Evolutionary conservation across 30 jellyfish, hydroid and myxozoan genomes (phyloP), one percentile per base, ranked within the genome.

Genomic region (Turritopsis rubra): DNA sequence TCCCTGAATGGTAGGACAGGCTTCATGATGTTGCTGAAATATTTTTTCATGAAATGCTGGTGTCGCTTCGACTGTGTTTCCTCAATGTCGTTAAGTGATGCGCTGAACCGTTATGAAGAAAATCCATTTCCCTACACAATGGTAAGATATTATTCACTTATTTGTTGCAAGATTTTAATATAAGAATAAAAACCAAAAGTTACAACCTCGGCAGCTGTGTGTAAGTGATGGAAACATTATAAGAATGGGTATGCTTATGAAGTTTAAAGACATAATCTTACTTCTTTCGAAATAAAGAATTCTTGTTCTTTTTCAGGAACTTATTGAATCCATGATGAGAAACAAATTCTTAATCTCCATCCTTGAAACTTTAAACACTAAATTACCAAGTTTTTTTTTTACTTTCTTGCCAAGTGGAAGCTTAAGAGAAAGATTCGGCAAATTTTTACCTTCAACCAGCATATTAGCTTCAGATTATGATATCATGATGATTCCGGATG

Each of bases 341-440:
- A 65, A 86, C 68, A 76, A 71, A 21, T 86, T 28, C 89, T 70
- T 86, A 31, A 53, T 28, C 17, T 27, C 79, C 24, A 86, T 86
- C n/a, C 27, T 80, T 30, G 83, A 71, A 52, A 20, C 85, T 8
- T 74, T 86, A 16, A 68, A 79, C n/a, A 29, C 66, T 66, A 73
- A 66, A 53, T 77, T 86, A n/a, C 94, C 94, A 21, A 85, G 72
- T 79, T 86, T 77, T 28, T 86, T 86, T 65, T 68, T 86, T 19
- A 86, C 88, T 29, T 77, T 79, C 26, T 29, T 86, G 24, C 94
- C 94, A 53, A 21, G 88, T 53, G 94, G 94, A n/a, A 86, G 94
- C 65, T 75, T 86, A n/a, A 79, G 94, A 70, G 94, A 86, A 25
- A 85, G 88, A 5, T 79, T 80, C 25, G 94, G 94, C 24, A 86